Percentiles rank a stretch among this genome's conserved stretches.
phyloP scores from a whole-genome alignment of 2,888 invertebrate genomes.

The Perizoma affinitatum region DNA sequence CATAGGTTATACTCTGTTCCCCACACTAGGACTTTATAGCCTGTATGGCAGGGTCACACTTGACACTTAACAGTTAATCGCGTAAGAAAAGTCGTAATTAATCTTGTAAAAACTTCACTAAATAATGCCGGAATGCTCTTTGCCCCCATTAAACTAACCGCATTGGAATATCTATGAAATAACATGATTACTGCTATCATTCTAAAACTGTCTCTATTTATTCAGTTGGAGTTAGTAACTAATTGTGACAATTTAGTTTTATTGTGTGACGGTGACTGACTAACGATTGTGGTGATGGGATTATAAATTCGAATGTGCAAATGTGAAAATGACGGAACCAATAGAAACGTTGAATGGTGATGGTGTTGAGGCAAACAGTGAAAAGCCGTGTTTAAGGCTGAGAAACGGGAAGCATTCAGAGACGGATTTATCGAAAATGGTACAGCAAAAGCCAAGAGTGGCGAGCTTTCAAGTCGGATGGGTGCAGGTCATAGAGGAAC shows the following conservation, averaged over 20 bases:
- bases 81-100: conserved; percentile 16
- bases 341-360: conserved; percentile 47
- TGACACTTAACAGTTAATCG: conserved; percentile 29
- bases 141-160: conserved; percentile 60
- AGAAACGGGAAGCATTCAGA: conserved; percentile 31
- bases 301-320: conserved; percentile 29
- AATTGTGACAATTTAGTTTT: conserved; percentile 28
- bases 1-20: too few species aligned
- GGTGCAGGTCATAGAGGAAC: conserved; percentile 71
- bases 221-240: conserved; percentile 38
- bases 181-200: conserved; percentile 50
- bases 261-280: conserved; percentile 14
- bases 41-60: too few species aligned
- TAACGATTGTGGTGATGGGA: conserved; percentile 24
- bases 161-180: conserved; percentile 50
- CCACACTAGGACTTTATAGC: too few species aligned
- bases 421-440: conserved; percentile 16
- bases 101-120: neutral
- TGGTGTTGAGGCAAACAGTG: conserved; percentile 40
- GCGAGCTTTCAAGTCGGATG: conserved; percentile 61
- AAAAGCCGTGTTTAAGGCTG: conserved; percentile 31
- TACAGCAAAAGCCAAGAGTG: conserved; percentile 40
- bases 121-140: conserved; percentile 56
- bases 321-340: conserved; percentile 48
- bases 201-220: conserved; percentile 41